Percentiles rank a stretch among this genome's conserved stretches.
Conservation (phyloP, 2,113 vertebrate species). For the Nannospalax galili region DNA sequence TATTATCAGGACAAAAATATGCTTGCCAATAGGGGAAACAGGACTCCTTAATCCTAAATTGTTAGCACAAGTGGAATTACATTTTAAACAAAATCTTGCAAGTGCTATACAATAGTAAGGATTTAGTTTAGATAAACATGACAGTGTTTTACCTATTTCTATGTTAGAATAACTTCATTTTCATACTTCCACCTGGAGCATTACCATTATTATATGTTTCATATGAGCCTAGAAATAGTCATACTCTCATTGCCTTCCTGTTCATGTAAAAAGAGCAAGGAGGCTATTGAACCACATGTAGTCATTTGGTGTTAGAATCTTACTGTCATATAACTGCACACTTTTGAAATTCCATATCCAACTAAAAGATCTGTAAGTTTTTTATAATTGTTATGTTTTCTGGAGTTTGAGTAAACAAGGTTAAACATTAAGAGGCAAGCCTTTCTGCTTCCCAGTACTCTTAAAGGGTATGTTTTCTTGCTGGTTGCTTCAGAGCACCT, state of each 20-base stretch:
- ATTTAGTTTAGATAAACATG: constrained; percentile 70
- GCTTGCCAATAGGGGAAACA: constrained; percentile 72
- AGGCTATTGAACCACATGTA: neutral
- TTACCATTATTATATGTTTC: neutral
- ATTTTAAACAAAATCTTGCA: constrained; percentile 73
- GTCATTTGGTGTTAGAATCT: neutral
- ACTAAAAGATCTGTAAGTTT: constrained; percentile 49
- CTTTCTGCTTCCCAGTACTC: constrained; percentile 84
- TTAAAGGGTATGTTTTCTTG: constrained; percentile 85
- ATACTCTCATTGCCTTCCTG: neutral
- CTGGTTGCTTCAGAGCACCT: constrained; percentile 84
- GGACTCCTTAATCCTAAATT: constrained; percentile 70
- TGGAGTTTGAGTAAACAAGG: constrained; percentile 84
- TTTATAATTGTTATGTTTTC: constrained; percentile 60
- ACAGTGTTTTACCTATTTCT: constrained; percentile 13
- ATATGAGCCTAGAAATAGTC: neutral
- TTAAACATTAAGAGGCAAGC: constrained; percentile 84
- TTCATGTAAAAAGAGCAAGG: neutral
- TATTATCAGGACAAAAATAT: constrained; percentile 52
- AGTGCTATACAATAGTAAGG: constrained; percentile 74
- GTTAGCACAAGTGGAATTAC: constrained; percentile 71
- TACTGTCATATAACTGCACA: neutral
- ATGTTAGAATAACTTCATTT: constrained; percentile 23
- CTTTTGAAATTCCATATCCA: constrained; percentile 39
- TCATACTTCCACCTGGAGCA: constrained; percentile 82